phyloP scores from a whole-genome alignment of 1,140 invertebrate genomes.

The Eubasilissa regina region DNA sequence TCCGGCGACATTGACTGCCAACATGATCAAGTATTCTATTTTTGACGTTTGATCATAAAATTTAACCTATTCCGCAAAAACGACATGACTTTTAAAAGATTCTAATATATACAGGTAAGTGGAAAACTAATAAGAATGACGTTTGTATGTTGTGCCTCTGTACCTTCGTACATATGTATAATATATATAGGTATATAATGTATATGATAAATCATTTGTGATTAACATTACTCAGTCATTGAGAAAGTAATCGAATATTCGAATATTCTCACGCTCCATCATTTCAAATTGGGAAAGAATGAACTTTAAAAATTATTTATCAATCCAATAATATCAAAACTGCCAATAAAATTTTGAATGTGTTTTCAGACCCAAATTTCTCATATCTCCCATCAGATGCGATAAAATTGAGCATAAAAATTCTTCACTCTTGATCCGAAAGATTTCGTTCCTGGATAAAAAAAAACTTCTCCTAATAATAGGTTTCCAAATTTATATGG shows the following conservation, averaged over 20 bases:
- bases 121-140: too few relatives aligned
- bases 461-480: constrained; percentile 48
- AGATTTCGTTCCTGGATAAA: constrained; percentile 39
- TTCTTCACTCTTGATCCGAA: constrained; percentile 41
- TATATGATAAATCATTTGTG: too few relatives aligned
- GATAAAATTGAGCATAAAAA: constrained; percentile 48
- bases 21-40: too few relatives aligned
- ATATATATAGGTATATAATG: too few relatives aligned
- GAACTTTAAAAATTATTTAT: constrained; percentile 15
- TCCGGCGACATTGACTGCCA: too few relatives aligned
- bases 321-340: constrained; percentile 32
- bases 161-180: too few relatives aligned
- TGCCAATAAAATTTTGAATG: constrained; percentile 38
- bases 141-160: too few relatives aligned
- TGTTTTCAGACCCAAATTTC: constrained; percentile 32
- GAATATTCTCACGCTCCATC: background rate
- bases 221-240: too few relatives aligned
- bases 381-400: constrained; percentile 44
- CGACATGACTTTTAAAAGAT: too few relatives aligned
- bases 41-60: too few relatives aligned
- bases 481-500: constrained; percentile 45
- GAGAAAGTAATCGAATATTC: background rate
- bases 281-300: background rate
- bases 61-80: too few relatives aligned
- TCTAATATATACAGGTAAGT: too few relatives aligned